Evolutionary conservation across 1,140 invertebrate species (phyloP).

Genomic region (Yoshiicerus persimilis): DNA sequence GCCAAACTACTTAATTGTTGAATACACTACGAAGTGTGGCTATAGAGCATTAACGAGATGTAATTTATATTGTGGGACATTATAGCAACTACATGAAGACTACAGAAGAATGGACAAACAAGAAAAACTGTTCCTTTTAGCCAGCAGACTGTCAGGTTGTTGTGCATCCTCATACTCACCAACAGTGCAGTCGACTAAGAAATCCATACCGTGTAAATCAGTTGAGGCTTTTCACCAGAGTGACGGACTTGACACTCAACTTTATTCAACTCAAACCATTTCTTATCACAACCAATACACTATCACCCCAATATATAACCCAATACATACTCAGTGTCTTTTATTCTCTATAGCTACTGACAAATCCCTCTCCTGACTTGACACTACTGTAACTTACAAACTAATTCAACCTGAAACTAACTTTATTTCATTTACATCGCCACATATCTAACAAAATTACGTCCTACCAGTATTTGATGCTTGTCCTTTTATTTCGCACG

Average conservation of each 20-base stretch:
- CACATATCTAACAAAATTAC: too few species aligned
- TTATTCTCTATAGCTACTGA: too few species aligned
- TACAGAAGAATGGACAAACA: not conserved
- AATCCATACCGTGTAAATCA: not conserved
- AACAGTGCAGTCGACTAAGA: not conserved
- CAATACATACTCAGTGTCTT: too few species aligned
- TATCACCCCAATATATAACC: not conserved
- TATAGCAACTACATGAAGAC: not conserved
- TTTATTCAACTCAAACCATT: not conserved
- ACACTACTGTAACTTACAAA: too few species aligned
- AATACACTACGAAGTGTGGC: not conserved
- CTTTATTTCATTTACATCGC: too few species aligned
- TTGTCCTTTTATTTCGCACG: too few species aligned
- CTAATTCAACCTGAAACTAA: too few species aligned
- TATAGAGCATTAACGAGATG: not conserved
- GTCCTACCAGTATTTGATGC: too few species aligned
- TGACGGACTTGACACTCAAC: not conserved
- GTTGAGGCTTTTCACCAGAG: not conserved
- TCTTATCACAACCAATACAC: too few species aligned
- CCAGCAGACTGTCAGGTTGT: not conserved
- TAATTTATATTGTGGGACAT: not conserved
- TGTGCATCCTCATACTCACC: not conserved
- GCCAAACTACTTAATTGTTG: not conserved
- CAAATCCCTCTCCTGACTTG: too few species aligned
- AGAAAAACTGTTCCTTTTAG: not conserved